Evolutionary conservation across 2,888 invertebrate genomes (phyloP), one percentile per base, ranked within the genome.

Genomic region (Crematogaster levior): DNA sequence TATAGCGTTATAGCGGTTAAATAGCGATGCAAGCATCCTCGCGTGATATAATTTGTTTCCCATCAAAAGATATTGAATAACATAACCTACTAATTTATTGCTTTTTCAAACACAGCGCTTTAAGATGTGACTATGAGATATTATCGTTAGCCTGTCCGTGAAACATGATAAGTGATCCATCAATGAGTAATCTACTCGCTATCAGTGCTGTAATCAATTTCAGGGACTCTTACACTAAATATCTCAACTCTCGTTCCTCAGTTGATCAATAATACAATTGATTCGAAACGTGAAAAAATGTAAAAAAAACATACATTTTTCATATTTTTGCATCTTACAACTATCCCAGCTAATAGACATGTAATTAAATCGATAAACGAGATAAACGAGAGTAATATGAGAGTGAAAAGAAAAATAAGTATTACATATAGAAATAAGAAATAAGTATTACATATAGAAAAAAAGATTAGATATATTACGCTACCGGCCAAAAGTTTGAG

Each of bases 81-180:
- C 30, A 18, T 5, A 5, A 61, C 15, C 21, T 3, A n/a, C 5
- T n/a, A 21, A 21, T 15, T 53, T 21, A 9, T 7, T 48, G 12
- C 7, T 40, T 63, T 46, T 63, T 60, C 21, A 21, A 43, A 37
- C 61, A 18, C 12, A 37, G 3, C 15, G 27, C 7, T 74, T 43
- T 21, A 34, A 53, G 1, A 65, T 65, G 2, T 0, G 18, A 51
- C 12, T 12, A 27, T 15, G 51, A n/a, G 37, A 27, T 51, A 51
- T 75, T 74, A 10, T n/a, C 34, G 37, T 15, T 51, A n/a, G 27
- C 5, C 27, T 24, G 12, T 37, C 27, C n/a, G 0, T 37, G n/a
- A 75, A 48, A 65, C 24, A 7, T 61, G 21, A 60, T 65, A 65
- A 65, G 63, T 65, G 63, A 73, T 21, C 66, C 18, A n/a, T 3